A percentile compares a stretch with the other conserved stretches of the same genome.
These are phyloP conservation scores for Drosophila pseudoananassae DNA, from an alignment of 1,140 invertebrate genomes.

Conservation along the genomic window DNA sequence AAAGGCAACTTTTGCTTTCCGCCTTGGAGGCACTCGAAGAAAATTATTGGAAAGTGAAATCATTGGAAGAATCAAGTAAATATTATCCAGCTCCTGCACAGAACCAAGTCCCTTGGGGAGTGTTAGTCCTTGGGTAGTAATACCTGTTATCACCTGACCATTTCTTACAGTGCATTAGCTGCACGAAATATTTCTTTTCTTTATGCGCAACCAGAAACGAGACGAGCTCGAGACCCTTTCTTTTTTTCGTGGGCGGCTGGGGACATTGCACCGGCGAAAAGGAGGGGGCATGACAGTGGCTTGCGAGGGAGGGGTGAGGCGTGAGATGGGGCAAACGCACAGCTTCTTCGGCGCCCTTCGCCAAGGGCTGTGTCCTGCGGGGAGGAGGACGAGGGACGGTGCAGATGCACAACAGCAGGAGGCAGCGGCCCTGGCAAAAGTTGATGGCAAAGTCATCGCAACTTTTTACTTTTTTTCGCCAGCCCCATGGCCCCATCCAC, in stretches of 20 bases:
- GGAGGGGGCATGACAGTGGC: constrained; percentile 18
- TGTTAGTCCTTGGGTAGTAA: too few relatives aligned
- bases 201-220: constrained; percentile 67
- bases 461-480: constrained; percentile 33
- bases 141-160: too few relatives aligned
- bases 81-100: too few relatives aligned
- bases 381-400: constrained; percentile 1
- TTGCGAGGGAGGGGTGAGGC: background rate
- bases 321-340: constrained; percentile 54
- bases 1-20: constrained; percentile 72
- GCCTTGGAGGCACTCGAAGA: constrained; percentile 3
- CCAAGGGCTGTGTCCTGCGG: constrained; percentile 44
- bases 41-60: too few relatives aligned
- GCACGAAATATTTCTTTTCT: constrained; percentile 80
- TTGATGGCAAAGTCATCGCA: constrained; percentile 70
- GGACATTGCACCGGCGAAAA: constrained; percentile 69
- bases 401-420: constrained; percentile 11
- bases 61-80: too few relatives aligned
- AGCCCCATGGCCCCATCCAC: constrained; percentile 1
- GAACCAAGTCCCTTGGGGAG: too few relatives aligned
- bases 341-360: constrained; percentile 70
- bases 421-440: constrained; percentile 61
- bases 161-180: constrained; percentile 41
- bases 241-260: constrained; percentile 46
- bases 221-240: constrained; percentile 68